phyloP scores from a whole-genome alignment of 35 echinoderm and acorn worm genomes.

The Lytechinus variegatus region DNA sequence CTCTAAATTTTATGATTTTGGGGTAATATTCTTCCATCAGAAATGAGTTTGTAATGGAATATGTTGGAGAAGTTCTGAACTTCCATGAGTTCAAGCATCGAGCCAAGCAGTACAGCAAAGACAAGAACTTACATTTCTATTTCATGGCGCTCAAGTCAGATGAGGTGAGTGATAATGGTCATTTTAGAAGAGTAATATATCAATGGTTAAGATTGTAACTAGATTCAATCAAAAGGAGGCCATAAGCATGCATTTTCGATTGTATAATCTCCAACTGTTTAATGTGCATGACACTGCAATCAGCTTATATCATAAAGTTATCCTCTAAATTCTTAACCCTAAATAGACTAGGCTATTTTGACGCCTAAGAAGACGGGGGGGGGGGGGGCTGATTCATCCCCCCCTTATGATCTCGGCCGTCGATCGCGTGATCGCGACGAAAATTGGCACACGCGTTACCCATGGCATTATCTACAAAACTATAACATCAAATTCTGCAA shows the following conservation, averaged over 20 bases:
- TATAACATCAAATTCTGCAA: too few species aligned
- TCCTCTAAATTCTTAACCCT: too few species aligned
- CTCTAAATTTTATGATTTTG: not conserved
- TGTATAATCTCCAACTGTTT: not conserved
- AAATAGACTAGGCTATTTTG: too few species aligned
- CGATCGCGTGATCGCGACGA: too few species aligned
- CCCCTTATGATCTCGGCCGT: too few species aligned
- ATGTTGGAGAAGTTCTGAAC: conserved; percentile 90
- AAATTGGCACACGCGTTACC: too few species aligned
- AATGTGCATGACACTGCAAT: too few species aligned
- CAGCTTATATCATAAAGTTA: too few species aligned
- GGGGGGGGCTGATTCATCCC: too few species aligned
- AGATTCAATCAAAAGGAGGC: not conserved
- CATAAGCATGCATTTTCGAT: not conserved
- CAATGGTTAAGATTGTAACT: not conserved
- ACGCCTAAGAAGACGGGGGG: too few species aligned
- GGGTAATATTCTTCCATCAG: conserved; percentile 52
- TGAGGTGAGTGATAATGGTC: conserved; percentile 66
- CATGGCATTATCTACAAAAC: too few species aligned
- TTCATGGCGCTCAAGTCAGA: conserved; percentile 97
- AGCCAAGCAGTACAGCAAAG: conserved; percentile 90
- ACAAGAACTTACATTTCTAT: conserved; percentile 84
- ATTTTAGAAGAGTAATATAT: not conserved
- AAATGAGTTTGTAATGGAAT: conserved; percentile 94
- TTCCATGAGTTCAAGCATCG: conserved; percentile 82